These are phyloP conservation scores for Pilophorus perplexus DNA, from an alignment of 2,888 invertebrate species.

Conservation along the genomic window DNA sequence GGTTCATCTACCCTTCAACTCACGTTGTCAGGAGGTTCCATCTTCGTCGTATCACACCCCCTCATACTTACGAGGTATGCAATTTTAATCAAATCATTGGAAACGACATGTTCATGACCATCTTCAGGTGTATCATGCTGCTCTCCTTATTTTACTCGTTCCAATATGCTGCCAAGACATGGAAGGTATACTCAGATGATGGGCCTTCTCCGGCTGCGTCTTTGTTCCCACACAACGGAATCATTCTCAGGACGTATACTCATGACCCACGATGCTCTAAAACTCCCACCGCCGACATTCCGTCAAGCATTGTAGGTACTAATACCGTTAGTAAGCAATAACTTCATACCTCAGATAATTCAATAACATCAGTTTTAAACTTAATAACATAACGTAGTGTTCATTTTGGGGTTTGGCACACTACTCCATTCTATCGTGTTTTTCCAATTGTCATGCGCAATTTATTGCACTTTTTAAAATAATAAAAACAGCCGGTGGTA, in stretches of 20 bases:
- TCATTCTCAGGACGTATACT: conserved; percentile 8
- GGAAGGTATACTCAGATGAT: conserved; percentile 1
- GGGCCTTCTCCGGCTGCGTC: not conserved
- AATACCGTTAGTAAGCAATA: no score
- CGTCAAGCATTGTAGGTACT: not conserved
- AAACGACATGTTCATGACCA: not conserved
- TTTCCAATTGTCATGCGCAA: not conserved
- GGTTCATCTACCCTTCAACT: not conserved
- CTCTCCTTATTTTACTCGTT: no score
- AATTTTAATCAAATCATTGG: not conserved
- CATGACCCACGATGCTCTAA: not conserved
- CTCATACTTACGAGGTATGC: not conserved
- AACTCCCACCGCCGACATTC: not conserved
- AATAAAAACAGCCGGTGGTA: no score
- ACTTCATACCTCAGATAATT: no score
- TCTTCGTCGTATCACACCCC: not conserved
- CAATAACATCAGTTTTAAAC: no score
- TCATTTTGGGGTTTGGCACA: no score
- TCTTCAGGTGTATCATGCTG: no score
- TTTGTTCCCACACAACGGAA: conserved; percentile 11
- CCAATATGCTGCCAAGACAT: no score
- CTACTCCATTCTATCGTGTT: no score
- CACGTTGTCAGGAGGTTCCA: conserved; percentile 4
- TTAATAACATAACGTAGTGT: no score
- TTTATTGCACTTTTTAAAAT: no score